phyloP scores from a whole-genome alignment of 2,113 vertebrate species.

The Poecilia latipinna region DNA sequence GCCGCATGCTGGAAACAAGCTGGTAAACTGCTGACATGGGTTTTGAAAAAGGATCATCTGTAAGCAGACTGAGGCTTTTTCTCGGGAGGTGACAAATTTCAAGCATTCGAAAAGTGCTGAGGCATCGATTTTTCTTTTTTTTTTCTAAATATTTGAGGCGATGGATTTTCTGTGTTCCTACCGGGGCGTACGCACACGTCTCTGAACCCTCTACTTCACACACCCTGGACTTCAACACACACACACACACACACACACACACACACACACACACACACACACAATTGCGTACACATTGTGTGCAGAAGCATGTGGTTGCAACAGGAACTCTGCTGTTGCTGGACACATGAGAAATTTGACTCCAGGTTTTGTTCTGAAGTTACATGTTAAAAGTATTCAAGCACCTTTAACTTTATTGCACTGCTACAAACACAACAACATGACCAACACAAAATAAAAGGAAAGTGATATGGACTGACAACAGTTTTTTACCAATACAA shows the following conservation, averaged over 20 bases:
- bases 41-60: slow-evolving; percentile 25
- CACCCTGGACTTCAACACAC: background rate
- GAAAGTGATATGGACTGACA: no score
- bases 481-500: no score
- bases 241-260: slow-evolving; percentile 8
- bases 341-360: background rate
- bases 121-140: slow-evolving; percentile 4
- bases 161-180: slow-evolving; percentile 27
- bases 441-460: no score
- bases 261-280: background rate
- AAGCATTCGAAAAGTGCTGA: slow-evolving; percentile 54
- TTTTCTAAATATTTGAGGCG: slow-evolving; percentile 2
- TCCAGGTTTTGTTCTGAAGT: background rate
- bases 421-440: background rate
- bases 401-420: background rate
- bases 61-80: slow-evolving; percentile 53
- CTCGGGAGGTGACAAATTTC: slow-evolving; percentile 58
- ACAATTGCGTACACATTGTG: background rate
- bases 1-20: slow-evolving; percentile 50
- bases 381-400: background rate
- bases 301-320: background rate
- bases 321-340: background rate
- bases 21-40: slow-evolving; percentile 56
- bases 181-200: background rate
- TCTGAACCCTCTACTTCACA: background rate